These are phyloP conservation scores for Euura lappo DNA, from an alignment of 1,140 invertebrate species.

Conservation along the genomic window DNA sequence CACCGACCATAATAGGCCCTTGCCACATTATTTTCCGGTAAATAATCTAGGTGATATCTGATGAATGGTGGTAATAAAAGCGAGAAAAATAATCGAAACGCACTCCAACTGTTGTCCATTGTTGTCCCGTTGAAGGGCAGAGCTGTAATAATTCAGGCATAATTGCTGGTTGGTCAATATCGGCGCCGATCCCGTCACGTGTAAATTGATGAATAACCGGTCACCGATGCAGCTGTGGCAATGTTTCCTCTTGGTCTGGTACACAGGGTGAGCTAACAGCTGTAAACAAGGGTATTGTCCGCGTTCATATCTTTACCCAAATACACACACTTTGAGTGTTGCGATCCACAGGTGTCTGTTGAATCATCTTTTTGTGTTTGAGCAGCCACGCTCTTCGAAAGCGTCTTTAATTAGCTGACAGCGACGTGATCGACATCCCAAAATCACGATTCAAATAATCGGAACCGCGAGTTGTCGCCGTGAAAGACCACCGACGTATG, in stretches of 20 bases:
- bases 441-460: too few relatives aligned
- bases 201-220: background rate
- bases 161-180: background rate
- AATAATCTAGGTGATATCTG: background rate
- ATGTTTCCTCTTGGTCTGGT: background rate
- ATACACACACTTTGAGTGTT: too few relatives aligned
- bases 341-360: background rate
- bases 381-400: too few relatives aligned
- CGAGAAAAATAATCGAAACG: slow-evolving; percentile 1
- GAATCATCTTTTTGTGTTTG: background rate
- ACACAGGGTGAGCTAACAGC: background rate
- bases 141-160: background rate
- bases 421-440: too few relatives aligned
- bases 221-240: background rate
- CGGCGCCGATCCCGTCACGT: background rate
- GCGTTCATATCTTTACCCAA: too few relatives aligned
- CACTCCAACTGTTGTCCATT: background rate
- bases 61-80: background rate
- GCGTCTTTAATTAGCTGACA: too few relatives aligned
- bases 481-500: too few relatives aligned
- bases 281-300: background rate
- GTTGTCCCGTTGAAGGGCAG: background rate
- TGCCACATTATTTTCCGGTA: background rate
- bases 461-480: too few relatives aligned
- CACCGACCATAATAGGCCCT: background rate